A percentile compares a stretch with the other conserved stretches of the same genome.
These are phyloP conservation scores for Hycleus phaleratus DNA, from an alignment of 1,140 invertebrate genomes.

Conservation along the genomic window DNA sequence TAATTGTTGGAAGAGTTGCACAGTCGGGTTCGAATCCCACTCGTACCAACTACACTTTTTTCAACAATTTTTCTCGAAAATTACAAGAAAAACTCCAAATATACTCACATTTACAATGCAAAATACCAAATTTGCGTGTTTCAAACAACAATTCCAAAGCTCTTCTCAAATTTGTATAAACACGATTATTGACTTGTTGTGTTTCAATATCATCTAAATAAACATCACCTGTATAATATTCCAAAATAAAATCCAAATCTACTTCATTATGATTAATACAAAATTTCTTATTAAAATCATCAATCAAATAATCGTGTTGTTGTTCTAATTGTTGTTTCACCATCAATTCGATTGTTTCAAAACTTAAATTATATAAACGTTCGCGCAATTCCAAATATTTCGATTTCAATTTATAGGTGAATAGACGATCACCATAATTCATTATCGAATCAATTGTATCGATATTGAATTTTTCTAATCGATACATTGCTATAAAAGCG, in stretches of 20 bases:
- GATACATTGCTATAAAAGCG: constrained; percentile 17
- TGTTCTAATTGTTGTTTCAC: neutral
- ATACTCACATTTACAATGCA: neutral
- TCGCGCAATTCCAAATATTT: constrained; percentile 34
- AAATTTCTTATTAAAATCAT: constrained; percentile 10
- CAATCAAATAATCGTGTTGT: constrained; percentile 34
- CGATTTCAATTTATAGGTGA: constrained; percentile 25
- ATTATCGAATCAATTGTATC: constrained; percentile 42
- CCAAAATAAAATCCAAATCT: constrained; percentile 29
- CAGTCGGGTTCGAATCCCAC: no score
- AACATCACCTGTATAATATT: constrained; percentile 38
- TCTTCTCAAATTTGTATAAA: constrained; percentile 11
- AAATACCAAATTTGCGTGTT: constrained; percentile 30
- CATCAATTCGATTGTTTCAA: constrained; percentile 29
- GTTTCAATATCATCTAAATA: constrained; percentile 13
- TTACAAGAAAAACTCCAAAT: no score
- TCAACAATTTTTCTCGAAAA: no score
- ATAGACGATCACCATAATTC: constrained; percentile 44
- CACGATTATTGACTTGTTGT: constrained; percentile 23
- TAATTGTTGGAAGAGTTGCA: no score
- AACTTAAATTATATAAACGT: constrained; percentile 19
- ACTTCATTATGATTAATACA: constrained; percentile 18
- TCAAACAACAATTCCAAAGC: constrained; percentile 19
- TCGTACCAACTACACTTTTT: no score
- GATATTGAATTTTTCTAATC: constrained; percentile 36